Conservation (phyloP, 2,888 invertebrate genomes). For the Drosophila borealis region DNA sequence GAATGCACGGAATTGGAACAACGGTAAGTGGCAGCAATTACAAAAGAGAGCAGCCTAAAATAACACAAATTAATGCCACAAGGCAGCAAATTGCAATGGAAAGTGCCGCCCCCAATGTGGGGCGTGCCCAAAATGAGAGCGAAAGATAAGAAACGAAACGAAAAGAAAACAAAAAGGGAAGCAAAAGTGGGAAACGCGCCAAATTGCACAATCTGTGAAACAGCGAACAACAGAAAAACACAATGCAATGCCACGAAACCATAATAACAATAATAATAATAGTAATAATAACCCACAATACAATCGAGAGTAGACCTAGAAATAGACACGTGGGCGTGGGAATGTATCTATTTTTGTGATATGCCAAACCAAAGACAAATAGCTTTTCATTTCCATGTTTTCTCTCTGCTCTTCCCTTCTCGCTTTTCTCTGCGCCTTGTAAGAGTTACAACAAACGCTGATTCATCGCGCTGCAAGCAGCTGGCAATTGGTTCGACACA, state of each 20-base stretch:
- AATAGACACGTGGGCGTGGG: conserved; percentile 79
- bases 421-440: conserved; percentile 9
- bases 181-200: conserved; percentile 64
- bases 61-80: conserved; percentile 53
- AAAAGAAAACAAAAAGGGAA: conserved; percentile 8
- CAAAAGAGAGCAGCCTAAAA: conserved; percentile 43
- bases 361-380: conserved; percentile 30
- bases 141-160: conserved; percentile 36
- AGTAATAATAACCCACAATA: conserved; percentile 30
- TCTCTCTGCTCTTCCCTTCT: conserved; percentile 5
- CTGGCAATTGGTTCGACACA: conserved; percentile 34
- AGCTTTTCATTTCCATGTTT: conserved; percentile 33
- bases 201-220: conserved; percentile 68
- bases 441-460: conserved; percentile 51
- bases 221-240: conserved; percentile 15
- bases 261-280: conserved; percentile 25
- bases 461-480: conserved; percentile 52
- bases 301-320: conserved; percentile 57
- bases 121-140: conserved; percentile 31
- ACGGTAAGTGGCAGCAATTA: conserved; percentile 64
- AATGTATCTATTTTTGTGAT: conserved; percentile 67
- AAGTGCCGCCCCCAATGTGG: conserved; percentile 28
- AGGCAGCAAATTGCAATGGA: conserved; percentile 58
- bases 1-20: conserved; percentile 61
- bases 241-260: conserved; percentile 69